Evolutionary conservation across 2,888 invertebrate genomes (phyloP).

Genomic region (Ypsolopha sequella): DNA sequence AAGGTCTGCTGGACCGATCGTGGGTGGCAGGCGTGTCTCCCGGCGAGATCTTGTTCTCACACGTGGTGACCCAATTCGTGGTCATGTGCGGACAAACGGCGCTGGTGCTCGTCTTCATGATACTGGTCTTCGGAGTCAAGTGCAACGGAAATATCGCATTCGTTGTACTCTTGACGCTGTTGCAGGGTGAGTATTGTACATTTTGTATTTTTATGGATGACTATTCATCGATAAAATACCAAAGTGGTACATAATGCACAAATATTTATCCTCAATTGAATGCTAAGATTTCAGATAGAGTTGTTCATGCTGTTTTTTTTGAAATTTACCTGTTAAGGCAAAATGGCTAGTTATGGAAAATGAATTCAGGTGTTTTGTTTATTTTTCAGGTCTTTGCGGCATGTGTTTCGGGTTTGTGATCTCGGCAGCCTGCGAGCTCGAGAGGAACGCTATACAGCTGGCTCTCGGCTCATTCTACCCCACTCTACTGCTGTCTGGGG

Average conservation of each 20-base stretch:
- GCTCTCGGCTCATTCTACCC: constrained; percentile 96
- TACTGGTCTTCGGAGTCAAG: constrained; percentile 90
- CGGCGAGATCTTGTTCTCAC: constrained; percentile 92
- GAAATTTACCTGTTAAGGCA: background rate
- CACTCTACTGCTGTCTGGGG: constrained; percentile 90
- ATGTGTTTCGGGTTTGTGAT: constrained; percentile 98
- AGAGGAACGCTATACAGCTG: constrained; percentile 92
- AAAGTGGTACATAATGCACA: too few species aligned
- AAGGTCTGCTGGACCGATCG: constrained; percentile 91
- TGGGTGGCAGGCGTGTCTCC: constrained; percentile 95
- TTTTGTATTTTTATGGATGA: background rate
- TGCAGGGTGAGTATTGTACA: constrained; percentile 74
- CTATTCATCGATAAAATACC: background rate
- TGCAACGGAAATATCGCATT: constrained; percentile 89
- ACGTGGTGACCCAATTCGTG: constrained; percentile 94
- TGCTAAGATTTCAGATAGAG: too few species aligned
- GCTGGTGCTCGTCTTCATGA: constrained; percentile 91
- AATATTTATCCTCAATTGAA: too few species aligned
- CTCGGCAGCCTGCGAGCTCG: constrained; percentile 91
- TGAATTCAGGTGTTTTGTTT: background rate
- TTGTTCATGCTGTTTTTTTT: background rate
- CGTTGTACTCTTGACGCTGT: constrained; percentile 86
- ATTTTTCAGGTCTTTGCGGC: constrained; percentile 79
- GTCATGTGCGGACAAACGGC: constrained; percentile 96
- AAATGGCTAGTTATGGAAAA: background rate